Conservation (phyloP, 2,888 invertebrate genomes). For the Drosophila glabriapex region DNA sequence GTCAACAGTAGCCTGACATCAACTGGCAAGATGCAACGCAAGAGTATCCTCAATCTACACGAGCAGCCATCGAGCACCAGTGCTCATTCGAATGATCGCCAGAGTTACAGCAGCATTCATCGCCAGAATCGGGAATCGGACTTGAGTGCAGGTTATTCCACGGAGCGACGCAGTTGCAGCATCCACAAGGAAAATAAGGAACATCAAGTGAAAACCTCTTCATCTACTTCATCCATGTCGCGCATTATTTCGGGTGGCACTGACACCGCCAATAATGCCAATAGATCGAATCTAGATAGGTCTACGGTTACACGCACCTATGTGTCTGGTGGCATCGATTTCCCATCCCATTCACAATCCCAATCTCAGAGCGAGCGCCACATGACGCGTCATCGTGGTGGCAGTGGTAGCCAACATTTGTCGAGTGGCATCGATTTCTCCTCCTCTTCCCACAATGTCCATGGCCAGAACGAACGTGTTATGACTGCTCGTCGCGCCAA, state of each 20-base stretch:
- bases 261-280: conserved; percentile 29
- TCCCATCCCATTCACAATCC: conserved; percentile 62
- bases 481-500: conserved; percentile 87
- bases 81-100: conserved; percentile 89
- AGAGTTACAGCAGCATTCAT: conserved; percentile 92
- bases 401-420: conserved; percentile 53
- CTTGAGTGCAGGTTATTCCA: conserved; percentile 60
- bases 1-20: conserved; percentile 81
- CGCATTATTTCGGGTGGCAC: conserved; percentile 58
- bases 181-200: conserved; percentile 71
- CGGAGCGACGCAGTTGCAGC: conserved; percentile 64
- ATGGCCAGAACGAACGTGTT: conserved; percentile 70
- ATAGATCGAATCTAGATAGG: conserved; percentile 50
- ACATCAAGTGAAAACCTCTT: conserved; percentile 50
- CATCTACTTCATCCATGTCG: conserved; percentile 62
- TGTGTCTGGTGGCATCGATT: conserved; percentile 61
- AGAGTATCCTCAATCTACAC: conserved; percentile 92
- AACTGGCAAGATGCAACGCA: conserved; percentile 91
- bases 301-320: conserved; percentile 62
- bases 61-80: conserved; percentile 90
- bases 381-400: conserved; percentile 58
- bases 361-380: conserved; percentile 56
- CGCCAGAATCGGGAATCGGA: conserved; percentile 88
- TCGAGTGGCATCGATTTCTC: conserved; percentile 77
- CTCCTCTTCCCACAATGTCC: conserved; percentile 66